phyloP scores from a whole-genome alignment of 2,888 invertebrate genomes.

The Mimachlamys varia region DNA sequence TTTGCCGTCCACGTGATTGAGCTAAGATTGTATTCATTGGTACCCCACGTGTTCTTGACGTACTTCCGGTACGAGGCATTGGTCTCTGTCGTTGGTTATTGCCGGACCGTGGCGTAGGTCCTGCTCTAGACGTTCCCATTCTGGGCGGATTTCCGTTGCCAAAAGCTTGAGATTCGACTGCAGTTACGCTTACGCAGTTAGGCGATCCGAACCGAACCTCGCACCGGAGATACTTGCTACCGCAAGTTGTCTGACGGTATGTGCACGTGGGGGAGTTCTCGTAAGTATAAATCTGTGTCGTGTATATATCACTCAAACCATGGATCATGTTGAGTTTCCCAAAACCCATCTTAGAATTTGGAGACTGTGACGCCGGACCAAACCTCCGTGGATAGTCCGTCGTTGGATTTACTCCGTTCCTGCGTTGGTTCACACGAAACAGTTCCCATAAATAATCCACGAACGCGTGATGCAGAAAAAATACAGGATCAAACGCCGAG shows the following conservation, averaged over 20 bases:
- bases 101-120: neutral
- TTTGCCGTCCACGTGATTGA: neutral
- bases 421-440: conserved; percentile 59
- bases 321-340: conserved; percentile 58
- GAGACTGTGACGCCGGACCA: conserved; percentile 58
- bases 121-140: neutral
- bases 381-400: conserved; percentile 58
- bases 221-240: conserved; percentile 59
- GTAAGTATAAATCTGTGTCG: conserved; percentile 62
- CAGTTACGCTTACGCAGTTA: conserved; percentile 54
- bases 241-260: conserved; percentile 54
- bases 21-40: neutral
- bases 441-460: conserved; percentile 80
- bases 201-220: conserved; percentile 57
- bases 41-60: neutral
- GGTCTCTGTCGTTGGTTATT: neutral
- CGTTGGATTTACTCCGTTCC: conserved; percentile 58
- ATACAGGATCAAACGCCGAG: conserved; percentile 79
- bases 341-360: conserved; percentile 58
- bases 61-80: neutral
- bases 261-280: conserved; percentile 62
- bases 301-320: conserved; percentile 64
- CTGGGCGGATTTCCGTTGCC: neutral
- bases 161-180: neutral
- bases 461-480: conserved; percentile 79